Conservation (phyloP, 2,113 vertebrate species). For the Clarias batrachus region DNA sequence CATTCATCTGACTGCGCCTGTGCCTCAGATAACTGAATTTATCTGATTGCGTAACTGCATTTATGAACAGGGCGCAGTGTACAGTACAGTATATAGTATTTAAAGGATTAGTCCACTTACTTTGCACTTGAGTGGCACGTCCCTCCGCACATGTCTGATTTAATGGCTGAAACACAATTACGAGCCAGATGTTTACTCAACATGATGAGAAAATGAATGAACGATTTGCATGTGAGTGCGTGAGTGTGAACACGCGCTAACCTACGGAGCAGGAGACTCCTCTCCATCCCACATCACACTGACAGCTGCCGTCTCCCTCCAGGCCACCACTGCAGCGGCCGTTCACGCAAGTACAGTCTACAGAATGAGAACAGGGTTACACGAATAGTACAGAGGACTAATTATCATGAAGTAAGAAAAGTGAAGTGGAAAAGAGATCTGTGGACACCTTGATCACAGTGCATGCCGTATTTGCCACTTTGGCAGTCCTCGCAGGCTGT, state of each 20-base stretch:
- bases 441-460: slow-evolving; percentile 86
- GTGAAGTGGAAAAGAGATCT: neutral
- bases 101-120: slow-evolving; percentile 68
- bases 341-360: slow-evolving; percentile 79
- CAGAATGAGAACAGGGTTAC: slow-evolving; percentile 23
- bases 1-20: too few species aligned
- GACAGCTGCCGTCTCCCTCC: slow-evolving; percentile 81
- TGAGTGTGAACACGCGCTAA: slow-evolving; percentile 53
- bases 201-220: neutral
- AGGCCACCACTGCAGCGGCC: slow-evolving; percentile 81
- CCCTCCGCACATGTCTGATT: slow-evolving; percentile 71
- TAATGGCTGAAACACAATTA: slow-evolving; percentile 75
- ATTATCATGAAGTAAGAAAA: neutral
- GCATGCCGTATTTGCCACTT: slow-evolving; percentile 73
- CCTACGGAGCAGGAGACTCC: slow-evolving; percentile 78
- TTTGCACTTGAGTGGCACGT: slow-evolving; percentile 90
- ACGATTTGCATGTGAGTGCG: neutral
- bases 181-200: neutral
- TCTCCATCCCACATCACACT: slow-evolving; percentile 85
- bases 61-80: too few species aligned
- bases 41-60: neutral
- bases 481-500: slow-evolving; percentile 84
- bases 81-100: neutral
- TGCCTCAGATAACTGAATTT: too few species aligned
- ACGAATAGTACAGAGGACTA: neutral